These are phyloP conservation scores for Parochlus steinenii DNA, from an alignment of 2,888 invertebrate genomes.

Conservation along the genomic window DNA sequence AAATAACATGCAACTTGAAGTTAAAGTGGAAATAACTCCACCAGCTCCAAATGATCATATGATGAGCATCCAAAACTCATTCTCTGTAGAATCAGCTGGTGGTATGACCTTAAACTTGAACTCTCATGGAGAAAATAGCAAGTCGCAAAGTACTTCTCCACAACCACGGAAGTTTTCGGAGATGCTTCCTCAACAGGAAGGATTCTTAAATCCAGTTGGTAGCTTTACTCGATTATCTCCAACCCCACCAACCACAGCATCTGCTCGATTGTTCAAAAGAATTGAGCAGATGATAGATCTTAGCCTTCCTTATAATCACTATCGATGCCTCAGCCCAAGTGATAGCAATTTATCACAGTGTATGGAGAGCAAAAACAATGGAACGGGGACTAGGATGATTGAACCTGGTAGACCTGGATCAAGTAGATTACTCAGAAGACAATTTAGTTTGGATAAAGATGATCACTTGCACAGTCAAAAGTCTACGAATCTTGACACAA, in stretches of 20 bases:
- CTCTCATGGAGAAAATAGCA: conserved; percentile 12
- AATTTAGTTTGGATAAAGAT: conserved; percentile 52
- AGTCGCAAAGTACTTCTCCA: conserved; percentile 15
- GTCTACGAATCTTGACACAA: conserved; percentile 6
- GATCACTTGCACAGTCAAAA: conserved; percentile 25
- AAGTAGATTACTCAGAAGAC: conserved; percentile 39
- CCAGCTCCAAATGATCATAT: conserved; percentile 21
- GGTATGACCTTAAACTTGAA: conserved; percentile 20
- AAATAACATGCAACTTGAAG: conserved; percentile 29
- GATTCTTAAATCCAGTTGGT: conserved; percentile 23
- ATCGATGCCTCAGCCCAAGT: conserved; percentile 51
- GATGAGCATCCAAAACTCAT: conserved; percentile 23
- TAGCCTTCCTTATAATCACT: conserved; percentile 58
- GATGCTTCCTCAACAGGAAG: conserved; percentile 22
- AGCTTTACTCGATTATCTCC: conserved; percentile 25
- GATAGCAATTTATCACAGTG: conserved; percentile 32
- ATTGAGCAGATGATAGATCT: conserved; percentile 38
- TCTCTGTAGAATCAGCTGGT: conserved; percentile 28
- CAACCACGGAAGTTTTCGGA: conserved; percentile 26
- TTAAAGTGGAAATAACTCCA: conserved; percentile 31
- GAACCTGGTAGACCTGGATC: conserved; percentile 29
- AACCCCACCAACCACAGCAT: conserved; percentile 18
- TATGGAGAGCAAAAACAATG: conserved; percentile 25
- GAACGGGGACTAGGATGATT: background rate
- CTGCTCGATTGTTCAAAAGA: conserved; percentile 27